Base-by-base conservation (phyloP, 2,888 invertebrate species). In the Phymatocera aterrima region DNA sequence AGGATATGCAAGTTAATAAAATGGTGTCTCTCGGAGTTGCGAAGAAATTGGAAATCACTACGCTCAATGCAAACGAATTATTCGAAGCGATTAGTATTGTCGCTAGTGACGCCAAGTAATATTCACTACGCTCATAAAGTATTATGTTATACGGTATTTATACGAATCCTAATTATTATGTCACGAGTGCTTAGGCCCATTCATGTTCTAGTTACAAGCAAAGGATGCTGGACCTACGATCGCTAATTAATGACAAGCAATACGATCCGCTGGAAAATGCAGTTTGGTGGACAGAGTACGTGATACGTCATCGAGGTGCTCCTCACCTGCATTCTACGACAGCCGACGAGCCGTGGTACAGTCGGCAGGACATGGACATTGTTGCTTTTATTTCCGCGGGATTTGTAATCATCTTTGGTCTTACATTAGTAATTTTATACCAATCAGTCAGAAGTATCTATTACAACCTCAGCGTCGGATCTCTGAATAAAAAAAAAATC, bases 241-340 rank as follows among this genome's bases (percentile, higher is more conserved):
- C 18, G 57, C 21, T 54, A 12, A 10, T 54, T 24, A 68, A 57
- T 5, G 84, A 85, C 37, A 77, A 74, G 77, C 83, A 83, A 4
- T 60, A 79, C 34, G 78, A 83, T 37, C 80, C 82, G 15, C 40
- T 84, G 60, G 79, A 86, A 4, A 43, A 80, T 12, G 82, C 83
- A 3, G 68, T 83, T 18, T 85, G 82, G 84, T 85, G 86, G 87
- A 83, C 82, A 3, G 87, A 87, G 40, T 83, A 80, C 74, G 83
- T 84, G n/a, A 85, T 85, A 77, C 83, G 84, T 74, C 83, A 85
- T 77, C 83, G 82, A 79, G 84, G 85, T 4, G 54, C 83, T 2
- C 79, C 79, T 46, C 81, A 85, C 70, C 80, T 85, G 65, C 64
- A 80, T 28, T 84, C 77, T 10, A 82, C 65, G 61, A 74, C 80